phyloP scores from a whole-genome alignment of 2,888 invertebrate species.

The Drosophila paramelanica region DNA sequence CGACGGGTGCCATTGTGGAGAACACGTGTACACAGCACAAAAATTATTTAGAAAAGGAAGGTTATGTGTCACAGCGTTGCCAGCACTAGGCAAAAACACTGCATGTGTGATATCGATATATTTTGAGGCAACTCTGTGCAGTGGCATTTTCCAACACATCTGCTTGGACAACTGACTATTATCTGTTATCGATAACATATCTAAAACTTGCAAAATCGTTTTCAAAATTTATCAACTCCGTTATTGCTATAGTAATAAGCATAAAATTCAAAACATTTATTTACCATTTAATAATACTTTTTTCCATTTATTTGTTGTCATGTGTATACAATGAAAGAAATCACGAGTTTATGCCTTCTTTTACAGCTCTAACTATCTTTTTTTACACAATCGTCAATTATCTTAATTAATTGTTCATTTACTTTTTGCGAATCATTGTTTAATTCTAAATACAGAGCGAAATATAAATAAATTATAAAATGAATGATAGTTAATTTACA shows the following conservation, averaged over 20 bases:
- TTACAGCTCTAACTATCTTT: conserved; percentile 49
- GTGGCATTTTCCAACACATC: conserved; percentile 11
- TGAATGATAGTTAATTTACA: conserved; percentile 66
- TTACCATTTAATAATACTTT: conserved; percentile 76
- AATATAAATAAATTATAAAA: conserved; percentile 50
- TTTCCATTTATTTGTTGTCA: conserved; percentile 69
- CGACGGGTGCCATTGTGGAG: conserved; percentile 90
- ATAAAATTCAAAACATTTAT: conserved; percentile 6
- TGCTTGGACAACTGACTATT: background rate
- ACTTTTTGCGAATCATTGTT: conserved; percentile 38
- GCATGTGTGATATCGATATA: conserved; percentile 32
- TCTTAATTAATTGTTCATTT: conserved; percentile 51
- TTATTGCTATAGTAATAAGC: background rate
- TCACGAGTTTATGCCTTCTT: conserved; percentile 68
- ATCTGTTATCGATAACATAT: conserved; percentile 3
- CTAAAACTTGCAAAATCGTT: background rate
- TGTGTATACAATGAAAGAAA: conserved; percentile 73
- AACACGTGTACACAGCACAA: conserved; percentile 85
- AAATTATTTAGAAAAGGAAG: conserved; percentile 84
- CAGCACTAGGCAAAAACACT: conserved; percentile 47
- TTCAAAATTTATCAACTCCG: background rate
- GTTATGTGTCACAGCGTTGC: conserved; percentile 73
- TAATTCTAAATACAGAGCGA: conserved; percentile 40
- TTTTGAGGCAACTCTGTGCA: conserved; percentile 17
- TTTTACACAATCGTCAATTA: conserved; percentile 55